Evolutionary conservation across 2,888 invertebrate genomes (phyloP), one percentile per base, ranked within the genome.

Genomic region (Stenodera caucasica): DNA sequence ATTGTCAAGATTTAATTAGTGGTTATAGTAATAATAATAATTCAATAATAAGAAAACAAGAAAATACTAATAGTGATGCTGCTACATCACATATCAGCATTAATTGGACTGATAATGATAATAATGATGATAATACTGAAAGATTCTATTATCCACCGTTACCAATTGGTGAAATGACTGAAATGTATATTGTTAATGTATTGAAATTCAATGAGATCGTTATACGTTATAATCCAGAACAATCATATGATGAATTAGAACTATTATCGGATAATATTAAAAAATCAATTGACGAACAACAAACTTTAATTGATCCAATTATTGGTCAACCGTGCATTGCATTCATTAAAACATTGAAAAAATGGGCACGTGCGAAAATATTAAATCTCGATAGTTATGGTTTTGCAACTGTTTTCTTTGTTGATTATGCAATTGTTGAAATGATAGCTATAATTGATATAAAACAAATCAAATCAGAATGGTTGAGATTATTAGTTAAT

Each of bases 351-450:
- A 90, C 91, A 73, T 11, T 21, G 11, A 80, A 81, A 0, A 70
- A 78, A 33, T 94, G 91, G 91, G 91, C 92, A 75, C 83, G 94
- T 61, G 91, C 88, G 0, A 73, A 82, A 12, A 84, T 94, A 55
- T 75, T 84, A 49, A 82, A 85, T 55, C 80, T 83, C 53, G 81
- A 84, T 65, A 69, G 71, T 0, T 67, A 60, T 32, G 74, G 69
- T 7, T 67, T 63, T 45, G 82, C 89, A 0, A 83, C 84, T 70
- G 86, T 93, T 0, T 81, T 83, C 65, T 94, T 88, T 77, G 86
- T 92, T 0, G 93, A 94, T 78, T 92, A 86, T 72, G 90, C 92
- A 1, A 90, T 91, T 70, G 77, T 81, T 7, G 88, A 88, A 72
- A 70, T 81, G 0, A 79, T 88, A 18, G 65, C 82, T 0, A 68